Evolutionary conservation across 2,888 invertebrate genomes (phyloP).

Genomic region (Heliconius cydno): DNA sequence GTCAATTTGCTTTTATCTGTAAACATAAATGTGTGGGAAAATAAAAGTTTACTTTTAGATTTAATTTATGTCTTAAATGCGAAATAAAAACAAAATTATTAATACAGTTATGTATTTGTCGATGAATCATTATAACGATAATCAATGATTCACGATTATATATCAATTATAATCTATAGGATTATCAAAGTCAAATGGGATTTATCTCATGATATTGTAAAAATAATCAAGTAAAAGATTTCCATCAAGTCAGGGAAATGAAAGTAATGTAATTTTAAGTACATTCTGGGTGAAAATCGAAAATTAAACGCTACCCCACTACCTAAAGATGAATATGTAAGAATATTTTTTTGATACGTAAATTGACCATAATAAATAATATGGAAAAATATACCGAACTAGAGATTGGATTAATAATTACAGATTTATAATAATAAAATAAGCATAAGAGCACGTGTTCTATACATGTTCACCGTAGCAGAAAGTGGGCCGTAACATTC

Average conservation of each 20-base stretch:
- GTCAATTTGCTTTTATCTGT: constrained; percentile 9
- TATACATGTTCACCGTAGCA: constrained; percentile 54
- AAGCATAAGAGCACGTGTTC: constrained; percentile 46
- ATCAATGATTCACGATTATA: too few relatives aligned
- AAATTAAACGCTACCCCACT: too few relatives aligned
- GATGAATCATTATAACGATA: too few relatives aligned
- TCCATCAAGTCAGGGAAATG: too few relatives aligned
- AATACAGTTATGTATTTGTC: too few relatives aligned
- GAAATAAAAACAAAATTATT: too few relatives aligned
- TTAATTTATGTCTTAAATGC: too few relatives aligned
- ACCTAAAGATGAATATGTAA: too few relatives aligned
- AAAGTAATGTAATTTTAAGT: too few relatives aligned
- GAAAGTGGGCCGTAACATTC: constrained; percentile 53
- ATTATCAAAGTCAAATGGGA: background rate
- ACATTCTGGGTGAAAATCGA: too few relatives aligned
- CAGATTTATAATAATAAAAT: background rate
- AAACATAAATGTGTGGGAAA: background rate
- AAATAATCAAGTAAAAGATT: background rate
- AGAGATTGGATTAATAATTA: background rate
- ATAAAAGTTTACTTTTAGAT: background rate
- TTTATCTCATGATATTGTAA: background rate
- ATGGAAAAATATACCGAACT: background rate
- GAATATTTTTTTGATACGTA: too few relatives aligned
- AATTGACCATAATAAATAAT: too few relatives aligned
- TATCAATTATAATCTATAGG: background rate